These are phyloP conservation scores for Pseudocheirus occidentalis DNA, from an alignment of 2,797 vertebrate species.

Conservation along the genomic window DNA sequence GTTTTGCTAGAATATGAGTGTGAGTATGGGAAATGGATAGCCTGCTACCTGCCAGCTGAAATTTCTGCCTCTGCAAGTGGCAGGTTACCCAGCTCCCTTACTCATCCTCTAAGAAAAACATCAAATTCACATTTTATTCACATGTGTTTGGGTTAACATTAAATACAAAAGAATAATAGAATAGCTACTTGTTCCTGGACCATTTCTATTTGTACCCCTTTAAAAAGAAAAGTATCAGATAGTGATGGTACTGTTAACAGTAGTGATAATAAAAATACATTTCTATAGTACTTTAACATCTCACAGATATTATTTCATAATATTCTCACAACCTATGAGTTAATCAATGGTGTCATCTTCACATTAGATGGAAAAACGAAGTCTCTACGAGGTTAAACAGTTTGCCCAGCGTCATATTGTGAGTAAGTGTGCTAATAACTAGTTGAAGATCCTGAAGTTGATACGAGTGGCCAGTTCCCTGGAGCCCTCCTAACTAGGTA, in stretches of 20 bases:
- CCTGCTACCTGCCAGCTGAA: neutral
- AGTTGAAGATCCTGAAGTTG: neutral
- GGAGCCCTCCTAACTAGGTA: neutral
- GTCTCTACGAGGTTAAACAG: neutral
- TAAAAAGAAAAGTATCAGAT: too few species aligned
- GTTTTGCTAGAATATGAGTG: neutral
- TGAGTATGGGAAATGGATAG: neutral
- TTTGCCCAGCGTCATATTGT: neutral
- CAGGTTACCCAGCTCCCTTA: neutral
- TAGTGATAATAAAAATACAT: too few species aligned
- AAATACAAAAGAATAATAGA: too few species aligned
- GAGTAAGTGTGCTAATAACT: neutral
- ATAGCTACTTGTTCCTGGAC: too few species aligned
- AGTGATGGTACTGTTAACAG: too few species aligned
- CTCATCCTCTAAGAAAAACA: neutral
- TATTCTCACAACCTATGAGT: neutral
- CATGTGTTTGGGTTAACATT: too few species aligned
- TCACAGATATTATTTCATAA: neutral
- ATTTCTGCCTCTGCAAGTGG: neutral
- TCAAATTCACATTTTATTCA: too few species aligned
- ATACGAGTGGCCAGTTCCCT: neutral
- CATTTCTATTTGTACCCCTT: too few species aligned
- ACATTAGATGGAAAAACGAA: neutral
- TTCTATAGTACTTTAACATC: too few species aligned
- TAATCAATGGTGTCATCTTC: neutral